Evolutionary conservation across 2,888 invertebrate species (phyloP).

Genomic region (Acholoe squamosa): DNA sequence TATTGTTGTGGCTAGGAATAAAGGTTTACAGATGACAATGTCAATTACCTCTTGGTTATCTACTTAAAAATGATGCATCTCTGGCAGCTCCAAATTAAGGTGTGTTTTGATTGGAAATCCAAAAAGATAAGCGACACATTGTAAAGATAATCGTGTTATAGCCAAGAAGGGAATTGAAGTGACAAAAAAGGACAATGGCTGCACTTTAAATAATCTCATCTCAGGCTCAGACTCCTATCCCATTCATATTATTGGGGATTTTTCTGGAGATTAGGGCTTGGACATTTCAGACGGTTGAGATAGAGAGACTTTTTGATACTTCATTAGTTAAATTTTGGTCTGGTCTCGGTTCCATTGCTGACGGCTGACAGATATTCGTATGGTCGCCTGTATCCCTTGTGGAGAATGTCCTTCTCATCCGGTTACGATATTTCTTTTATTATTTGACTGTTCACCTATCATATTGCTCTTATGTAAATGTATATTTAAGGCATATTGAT

Average conservation of each 20-base stretch:
- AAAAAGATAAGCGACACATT: not conserved
- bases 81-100: not conserved
- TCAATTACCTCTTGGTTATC: too few relatives aligned
- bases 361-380: too few relatives aligned
- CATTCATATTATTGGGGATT: not conserved
- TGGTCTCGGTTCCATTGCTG: too few relatives aligned
- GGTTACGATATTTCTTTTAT: too few relatives aligned
- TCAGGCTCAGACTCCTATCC: not conserved
- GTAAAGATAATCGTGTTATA: not conserved
- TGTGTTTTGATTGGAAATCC: not conserved
- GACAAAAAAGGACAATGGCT: not conserved
- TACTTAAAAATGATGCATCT: not conserved
- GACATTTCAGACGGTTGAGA: not conserved
- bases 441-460: too few relatives aligned
- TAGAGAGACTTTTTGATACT: not conserved
- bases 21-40: too few relatives aligned
- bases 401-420: too few relatives aligned
- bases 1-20: too few relatives aligned
- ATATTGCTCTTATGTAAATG: too few relatives aligned
- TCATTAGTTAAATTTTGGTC: not conserved
- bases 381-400: too few relatives aligned
- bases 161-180: not conserved
- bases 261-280: not conserved
- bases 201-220: constrained; percentile 6
- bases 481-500: too few relatives aligned